These are phyloP conservation scores for Sternarchorhynchus goeldii DNA, from an alignment of 2,797 vertebrate genomes.

Conservation along the genomic window DNA sequence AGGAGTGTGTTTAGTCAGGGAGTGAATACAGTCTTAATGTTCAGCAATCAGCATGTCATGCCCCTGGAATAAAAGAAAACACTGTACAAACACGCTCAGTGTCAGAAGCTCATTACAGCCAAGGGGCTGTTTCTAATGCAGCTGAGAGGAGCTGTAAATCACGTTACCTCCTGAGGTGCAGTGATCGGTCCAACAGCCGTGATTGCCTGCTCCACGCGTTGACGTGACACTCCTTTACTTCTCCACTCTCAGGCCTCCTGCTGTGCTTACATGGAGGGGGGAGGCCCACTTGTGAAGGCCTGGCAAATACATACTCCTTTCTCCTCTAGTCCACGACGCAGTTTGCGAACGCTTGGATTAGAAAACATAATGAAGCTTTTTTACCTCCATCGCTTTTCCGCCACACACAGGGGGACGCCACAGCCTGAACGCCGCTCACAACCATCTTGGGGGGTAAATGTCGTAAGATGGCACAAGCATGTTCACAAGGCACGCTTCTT, in stretches of 20 bases:
- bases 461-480: conserved; percentile 2
- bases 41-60: conserved; percentile 69
- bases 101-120: conserved; percentile 75
- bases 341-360: not conserved
- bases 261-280: conserved; percentile 42
- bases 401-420: not conserved
- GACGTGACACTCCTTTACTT: conserved; percentile 52
- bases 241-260: conserved; percentile 45
- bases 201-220: conserved; percentile 54
- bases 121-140: conserved; percentile 69
- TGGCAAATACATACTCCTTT: not conserved
- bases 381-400: too few species aligned
- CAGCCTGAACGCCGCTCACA: not conserved
- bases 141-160: conserved; percentile 76
- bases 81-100: conserved; percentile 69
- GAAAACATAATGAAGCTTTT: not conserved
- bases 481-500: not conserved
- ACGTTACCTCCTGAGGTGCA: conserved; percentile 68
- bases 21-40: conserved; percentile 68
- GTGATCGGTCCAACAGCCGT: conserved; percentile 57
- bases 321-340: not conserved
- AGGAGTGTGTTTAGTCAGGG: conserved; percentile 61
- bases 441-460: not conserved
- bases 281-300: conserved; percentile 30
- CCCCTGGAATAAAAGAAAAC: conserved; percentile 69